Conservation (phyloP, 1,140 invertebrate genomes). For the Chrysopa pallens region DNA sequence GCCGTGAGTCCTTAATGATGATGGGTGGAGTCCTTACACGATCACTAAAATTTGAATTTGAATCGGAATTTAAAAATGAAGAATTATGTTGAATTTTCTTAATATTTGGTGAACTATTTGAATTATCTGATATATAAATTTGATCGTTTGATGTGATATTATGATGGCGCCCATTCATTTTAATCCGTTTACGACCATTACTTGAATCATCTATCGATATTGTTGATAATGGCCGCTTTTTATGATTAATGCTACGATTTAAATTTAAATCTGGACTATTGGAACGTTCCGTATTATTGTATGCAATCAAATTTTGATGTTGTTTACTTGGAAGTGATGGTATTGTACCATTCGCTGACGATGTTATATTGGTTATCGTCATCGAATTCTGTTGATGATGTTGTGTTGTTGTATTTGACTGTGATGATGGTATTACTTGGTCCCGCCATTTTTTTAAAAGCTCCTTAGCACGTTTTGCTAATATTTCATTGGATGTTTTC, state of each 20-base stretch:
- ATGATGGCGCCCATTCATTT: not conserved
- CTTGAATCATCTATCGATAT: slow-evolving; percentile 20
- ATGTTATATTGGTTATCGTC: slow-evolving; percentile 8
- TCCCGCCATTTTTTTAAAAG: slow-evolving; percentile 81
- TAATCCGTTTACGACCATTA: slow-evolving; percentile 20
- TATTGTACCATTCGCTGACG: slow-evolving; percentile 1
- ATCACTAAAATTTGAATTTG: slow-evolving; percentile 20
- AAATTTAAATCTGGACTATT: not conserved
- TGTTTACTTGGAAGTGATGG: not conserved
- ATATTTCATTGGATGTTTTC: slow-evolving; percentile 60
- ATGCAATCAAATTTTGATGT: not conserved
- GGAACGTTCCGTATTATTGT: not conserved
- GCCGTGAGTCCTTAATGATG: not conserved
- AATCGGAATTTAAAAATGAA: slow-evolving; percentile 20
- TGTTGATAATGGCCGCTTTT: slow-evolving; percentile 1
- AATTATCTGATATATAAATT: not conserved
- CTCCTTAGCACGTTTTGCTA: slow-evolving; percentile 78
- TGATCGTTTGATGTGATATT: not conserved
- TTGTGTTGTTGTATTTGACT: slow-evolving; percentile 14
- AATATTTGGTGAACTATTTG: not conserved
- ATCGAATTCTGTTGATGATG: slow-evolving; percentile 15
- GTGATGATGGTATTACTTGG: slow-evolving; percentile 43
- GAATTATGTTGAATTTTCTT: slow-evolving; percentile 2
- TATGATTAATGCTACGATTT: not conserved
- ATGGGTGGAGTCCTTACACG: not conserved